Evolutionary conservation across 2,113 vertebrate species (phyloP).

Genomic region (Coryphaenoides rupestris): DNA sequence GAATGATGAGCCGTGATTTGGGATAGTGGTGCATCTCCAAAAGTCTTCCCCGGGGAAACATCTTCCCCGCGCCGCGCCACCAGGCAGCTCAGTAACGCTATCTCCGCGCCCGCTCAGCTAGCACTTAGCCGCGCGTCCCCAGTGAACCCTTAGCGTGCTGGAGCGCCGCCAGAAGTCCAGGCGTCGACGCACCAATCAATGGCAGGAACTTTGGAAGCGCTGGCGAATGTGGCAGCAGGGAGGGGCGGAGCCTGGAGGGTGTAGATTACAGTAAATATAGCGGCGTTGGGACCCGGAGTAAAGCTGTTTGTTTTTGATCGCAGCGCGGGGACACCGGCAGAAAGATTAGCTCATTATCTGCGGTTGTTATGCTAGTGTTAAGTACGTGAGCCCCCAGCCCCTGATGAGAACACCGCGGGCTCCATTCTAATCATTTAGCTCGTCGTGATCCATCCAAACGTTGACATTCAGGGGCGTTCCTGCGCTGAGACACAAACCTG

Average conservation of each 20-base stretch:
- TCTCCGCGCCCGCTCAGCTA: slow-evolving; percentile 77
- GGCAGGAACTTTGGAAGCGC: slow-evolving; percentile 57
- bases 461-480: too few species aligned
- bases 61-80: slow-evolving; percentile 65
- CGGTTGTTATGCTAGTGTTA: background rate
- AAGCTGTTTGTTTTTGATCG: background rate
- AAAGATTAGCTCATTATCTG: background rate
- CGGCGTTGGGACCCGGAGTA: slow-evolving; percentile 1
- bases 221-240: background rate
- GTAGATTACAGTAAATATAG: slow-evolving; percentile 44
- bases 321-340: too few species aligned
- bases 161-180: slow-evolving; percentile 46
- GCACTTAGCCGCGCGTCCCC: slow-evolving; percentile 76
- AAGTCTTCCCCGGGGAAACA: slow-evolving; percentile 69
- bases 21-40: slow-evolving; percentile 60
- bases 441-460: too few species aligned
- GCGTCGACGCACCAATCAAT: slow-evolving; percentile 73
- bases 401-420: too few species aligned
- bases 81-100: slow-evolving; percentile 70
- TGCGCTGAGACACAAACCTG: too few species aligned
- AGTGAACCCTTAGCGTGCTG: slow-evolving; percentile 72
- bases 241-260: slow-evolving; percentile 17
- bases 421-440: too few species aligned
- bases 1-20: slow-evolving; percentile 55
- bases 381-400: too few species aligned